These are phyloP conservation scores for Cerastoderma edule DNA, from an alignment of 2,888 invertebrate species.

Conservation along the genomic window DNA sequence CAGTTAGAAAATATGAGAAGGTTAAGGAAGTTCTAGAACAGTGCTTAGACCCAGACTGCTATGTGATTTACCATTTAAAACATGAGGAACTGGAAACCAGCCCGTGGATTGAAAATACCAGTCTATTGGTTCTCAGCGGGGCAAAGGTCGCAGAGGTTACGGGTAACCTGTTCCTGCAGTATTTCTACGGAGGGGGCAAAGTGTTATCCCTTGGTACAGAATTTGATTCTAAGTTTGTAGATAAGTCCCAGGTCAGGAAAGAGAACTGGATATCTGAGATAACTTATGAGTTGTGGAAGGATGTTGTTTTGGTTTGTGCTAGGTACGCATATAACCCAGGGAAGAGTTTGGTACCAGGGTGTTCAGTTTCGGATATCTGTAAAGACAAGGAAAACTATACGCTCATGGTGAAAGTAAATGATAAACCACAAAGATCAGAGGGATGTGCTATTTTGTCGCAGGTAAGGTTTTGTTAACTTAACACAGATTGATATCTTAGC, in stretches of 20 bases:
- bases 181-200: constrained; percentile 72
- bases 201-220: constrained; percentile 70
- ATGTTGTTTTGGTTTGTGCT: constrained; percentile 69
- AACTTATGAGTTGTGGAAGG: constrained; percentile 63
- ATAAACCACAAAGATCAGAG: constrained; percentile 33
- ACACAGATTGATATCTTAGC: no score
- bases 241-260: constrained; percentile 38
- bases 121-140: constrained; percentile 75
- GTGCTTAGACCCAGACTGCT: constrained; percentile 76
- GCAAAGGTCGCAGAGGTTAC: constrained; percentile 72
- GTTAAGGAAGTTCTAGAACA: constrained; percentile 69
- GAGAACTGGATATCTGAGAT: constrained; percentile 64
- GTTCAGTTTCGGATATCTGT: constrained; percentile 37
- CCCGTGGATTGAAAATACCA: constrained; percentile 81
- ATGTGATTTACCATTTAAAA: constrained; percentile 80
- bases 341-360: constrained; percentile 14
- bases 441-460: constrained; percentile 65
- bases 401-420: constrained; percentile 52
- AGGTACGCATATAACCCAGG: constrained; percentile 62
- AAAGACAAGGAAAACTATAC: constrained; percentile 56
- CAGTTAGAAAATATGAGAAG: constrained; percentile 72
- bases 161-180: constrained; percentile 69
- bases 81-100: constrained; percentile 72
- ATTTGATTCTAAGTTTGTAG: constrained; percentile 65
- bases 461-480: constrained; percentile 40